Evolutionary conservation across 2,797 vertebrate species (phyloP).

Genomic region (Enteromius treurensis): DNA sequence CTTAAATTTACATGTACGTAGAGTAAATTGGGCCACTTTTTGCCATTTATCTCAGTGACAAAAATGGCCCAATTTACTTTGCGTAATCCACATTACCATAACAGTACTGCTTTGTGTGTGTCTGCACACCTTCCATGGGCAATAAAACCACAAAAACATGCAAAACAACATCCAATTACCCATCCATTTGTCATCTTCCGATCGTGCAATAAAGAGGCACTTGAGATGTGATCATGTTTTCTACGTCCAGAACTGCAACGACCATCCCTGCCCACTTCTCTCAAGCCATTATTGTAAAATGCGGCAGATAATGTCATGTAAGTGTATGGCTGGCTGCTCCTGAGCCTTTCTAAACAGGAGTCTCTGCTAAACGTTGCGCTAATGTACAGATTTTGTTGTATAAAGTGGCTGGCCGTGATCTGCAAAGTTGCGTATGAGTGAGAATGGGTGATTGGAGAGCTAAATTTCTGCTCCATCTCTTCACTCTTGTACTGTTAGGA

Average conservation of each 20-base stretch:
- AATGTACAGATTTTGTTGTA: neutral
- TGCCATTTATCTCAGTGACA: slow-evolving; percentile 4
- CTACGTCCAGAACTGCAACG: neutral
- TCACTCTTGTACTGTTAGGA: neutral
- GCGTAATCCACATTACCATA: neutral
- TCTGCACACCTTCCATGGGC: neutral
- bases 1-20: neutral
- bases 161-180: slow-evolving; percentile 18
- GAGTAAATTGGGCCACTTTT: slow-evolving; percentile 7
- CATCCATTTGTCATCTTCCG: slow-evolving; percentile 19
- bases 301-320: slow-evolving; percentile 14
- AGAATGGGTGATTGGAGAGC: neutral
- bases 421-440: neutral
- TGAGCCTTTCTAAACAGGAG: neutral
- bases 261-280: slow-evolving; percentile 30
- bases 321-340: neutral
- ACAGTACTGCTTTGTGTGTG: neutral
- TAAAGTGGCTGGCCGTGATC: slow-evolving; percentile 7
- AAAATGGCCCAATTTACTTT: slow-evolving; percentile 8
- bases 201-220: neutral
- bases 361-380: neutral
- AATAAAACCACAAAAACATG: slow-evolving; percentile 2
- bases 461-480: slow-evolving; percentile 11
- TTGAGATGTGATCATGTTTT: neutral
- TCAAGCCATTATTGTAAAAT: slow-evolving; percentile 12